Conservation (phyloP, 2,888 invertebrate species). For the Agrotis ipsilon region DNA sequence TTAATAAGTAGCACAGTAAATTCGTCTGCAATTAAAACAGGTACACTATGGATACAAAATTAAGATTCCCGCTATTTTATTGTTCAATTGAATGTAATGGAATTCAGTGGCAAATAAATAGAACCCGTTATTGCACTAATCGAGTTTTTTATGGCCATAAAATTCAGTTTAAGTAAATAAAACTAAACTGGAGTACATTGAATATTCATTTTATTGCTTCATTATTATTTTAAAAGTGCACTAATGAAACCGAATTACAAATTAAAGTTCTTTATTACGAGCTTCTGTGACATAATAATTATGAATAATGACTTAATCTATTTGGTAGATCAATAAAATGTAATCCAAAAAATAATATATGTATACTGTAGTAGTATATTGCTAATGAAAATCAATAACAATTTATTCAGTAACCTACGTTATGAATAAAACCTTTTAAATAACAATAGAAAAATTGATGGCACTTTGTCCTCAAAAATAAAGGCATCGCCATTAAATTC, state of each 20-base stretch:
- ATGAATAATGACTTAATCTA: constrained; percentile 32
- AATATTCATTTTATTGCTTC: constrained; percentile 49
- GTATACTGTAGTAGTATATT: too few relatives aligned
- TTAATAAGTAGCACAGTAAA: constrained; percentile 32
- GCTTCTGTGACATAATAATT: constrained; percentile 20
- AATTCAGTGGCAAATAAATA: constrained; percentile 54
- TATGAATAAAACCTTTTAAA: constrained; percentile 7
- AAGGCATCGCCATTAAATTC: neutral
- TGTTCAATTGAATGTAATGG: constrained; percentile 54
- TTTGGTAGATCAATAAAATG: neutral
- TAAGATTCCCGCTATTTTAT: constrained; percentile 26
- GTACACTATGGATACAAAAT: constrained; percentile 38
- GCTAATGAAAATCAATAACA: neutral
- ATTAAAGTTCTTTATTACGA: constrained; percentile 27
- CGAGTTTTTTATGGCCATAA: constrained; percentile 47
- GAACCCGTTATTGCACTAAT: constrained; percentile 44
- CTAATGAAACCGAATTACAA: constrained; percentile 38
- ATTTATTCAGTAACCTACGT: too few relatives aligned
- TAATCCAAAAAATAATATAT: neutral
- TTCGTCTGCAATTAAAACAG: constrained; percentile 39
- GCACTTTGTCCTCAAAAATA: neutral
- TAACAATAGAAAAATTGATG: neutral
- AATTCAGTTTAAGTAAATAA: constrained; percentile 56
- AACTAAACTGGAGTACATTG: constrained; percentile 31
- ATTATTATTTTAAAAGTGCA: constrained; percentile 53